phyloP scores from a whole-genome alignment of 2,888 invertebrate species.

The Siphlonurus alternatus region DNA sequence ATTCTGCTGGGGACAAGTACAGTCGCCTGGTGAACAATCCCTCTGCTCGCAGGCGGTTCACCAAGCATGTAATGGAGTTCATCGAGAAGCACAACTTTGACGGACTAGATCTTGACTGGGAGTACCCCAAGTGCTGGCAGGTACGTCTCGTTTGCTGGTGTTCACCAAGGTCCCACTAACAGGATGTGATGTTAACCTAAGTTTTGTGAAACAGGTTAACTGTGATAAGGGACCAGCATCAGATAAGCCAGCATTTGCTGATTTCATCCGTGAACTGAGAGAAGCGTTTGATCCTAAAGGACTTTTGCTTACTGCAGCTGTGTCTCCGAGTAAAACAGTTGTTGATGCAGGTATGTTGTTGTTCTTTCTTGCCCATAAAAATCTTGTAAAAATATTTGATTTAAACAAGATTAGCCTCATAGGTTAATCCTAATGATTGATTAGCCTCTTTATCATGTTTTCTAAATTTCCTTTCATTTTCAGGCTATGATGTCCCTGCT shows the following conservation, averaged over 20 bases:
- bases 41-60: constrained; percentile 50
- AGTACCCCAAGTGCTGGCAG: constrained; percentile 84
- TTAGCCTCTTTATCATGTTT: neutral
- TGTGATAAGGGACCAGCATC: constrained; percentile 69
- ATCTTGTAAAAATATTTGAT: neutral
- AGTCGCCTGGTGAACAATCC: constrained; percentile 66
- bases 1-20: constrained; percentile 80
- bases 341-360: constrained; percentile 46
- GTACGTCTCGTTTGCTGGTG: constrained; percentile 27
- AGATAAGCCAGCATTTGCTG: constrained; percentile 65
- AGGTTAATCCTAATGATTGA: too few species aligned
- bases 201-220: constrained; percentile 42
- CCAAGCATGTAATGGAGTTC: constrained; percentile 56
- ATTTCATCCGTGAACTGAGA: constrained; percentile 53
- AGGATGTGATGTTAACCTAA: neutral
- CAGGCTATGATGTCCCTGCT: constrained; percentile 59
- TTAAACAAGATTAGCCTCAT: neutral
- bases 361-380: neutral
- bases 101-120: constrained; percentile 92
- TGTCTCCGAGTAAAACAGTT: constrained; percentile 74
- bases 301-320: constrained; percentile 62
- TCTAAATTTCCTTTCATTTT: constrained; percentile 2
- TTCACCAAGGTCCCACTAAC: neutral
- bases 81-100: constrained; percentile 69
- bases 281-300: constrained; percentile 45